Evolutionary conservation across 2,888 invertebrate genomes (phyloP).

Genomic region (Fabriciana adippe): DNA sequence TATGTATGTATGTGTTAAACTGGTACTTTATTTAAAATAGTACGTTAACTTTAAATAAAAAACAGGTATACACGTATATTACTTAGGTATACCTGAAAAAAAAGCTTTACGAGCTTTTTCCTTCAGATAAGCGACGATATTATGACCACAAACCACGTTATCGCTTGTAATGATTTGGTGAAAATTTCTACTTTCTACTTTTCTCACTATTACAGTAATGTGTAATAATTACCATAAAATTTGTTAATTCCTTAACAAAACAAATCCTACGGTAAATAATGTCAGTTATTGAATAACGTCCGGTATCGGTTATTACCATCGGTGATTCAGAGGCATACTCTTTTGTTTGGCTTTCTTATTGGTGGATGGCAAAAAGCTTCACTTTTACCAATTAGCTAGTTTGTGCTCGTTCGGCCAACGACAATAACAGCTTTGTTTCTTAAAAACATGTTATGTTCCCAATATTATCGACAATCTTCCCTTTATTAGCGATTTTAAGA

Average conservation of each 20-base stretch:
- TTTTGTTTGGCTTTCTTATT: conserved; percentile 69
- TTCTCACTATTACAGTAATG: conserved; percentile 38
- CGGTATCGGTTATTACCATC: conserved; percentile 42
- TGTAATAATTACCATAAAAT: conserved; percentile 39
- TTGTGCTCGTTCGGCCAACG: conserved; percentile 56
- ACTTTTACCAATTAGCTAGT: conserved; percentile 78
- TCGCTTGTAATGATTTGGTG: conserved; percentile 5
- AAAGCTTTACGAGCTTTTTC: conserved; percentile 9
- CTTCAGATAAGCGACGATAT: not conserved
- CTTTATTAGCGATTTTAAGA: conserved; percentile 12
- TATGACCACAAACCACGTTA: not conserved
- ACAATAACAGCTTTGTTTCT: conserved; percentile 70
- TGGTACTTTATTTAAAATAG: conserved; percentile 56
- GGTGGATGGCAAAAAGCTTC: conserved; percentile 65
- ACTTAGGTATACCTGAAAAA: conserved; percentile 23
- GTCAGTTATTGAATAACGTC: conserved; percentile 49
- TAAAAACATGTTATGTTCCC: conserved; percentile 65
- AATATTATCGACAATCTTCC: conserved; percentile 62
- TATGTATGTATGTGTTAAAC: conserved; percentile 43
- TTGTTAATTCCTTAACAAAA: conserved; percentile 45
- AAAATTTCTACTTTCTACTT: conserved; percentile 49
- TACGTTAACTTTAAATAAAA: conserved; percentile 64
- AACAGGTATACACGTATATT: not conserved
- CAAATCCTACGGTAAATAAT: conserved; percentile 33
- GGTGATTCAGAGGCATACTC: conserved; percentile 60